Evolutionary conservation across 35 echinoderm and acorn worm genomes (phyloP), one percentile per base, ranked within the genome.

Genomic region (Patiria miniata): DNA sequence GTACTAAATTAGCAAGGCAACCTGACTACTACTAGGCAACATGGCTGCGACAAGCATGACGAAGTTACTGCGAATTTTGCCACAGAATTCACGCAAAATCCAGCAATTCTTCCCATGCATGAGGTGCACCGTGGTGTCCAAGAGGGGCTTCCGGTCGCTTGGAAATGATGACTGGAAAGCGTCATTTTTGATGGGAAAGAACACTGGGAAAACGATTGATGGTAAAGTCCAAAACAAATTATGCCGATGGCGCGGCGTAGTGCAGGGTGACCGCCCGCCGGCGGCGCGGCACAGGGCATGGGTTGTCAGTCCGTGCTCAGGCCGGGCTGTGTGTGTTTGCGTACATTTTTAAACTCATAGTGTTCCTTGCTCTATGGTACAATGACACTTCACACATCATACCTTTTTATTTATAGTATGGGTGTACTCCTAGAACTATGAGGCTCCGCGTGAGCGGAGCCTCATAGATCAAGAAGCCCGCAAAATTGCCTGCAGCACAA

Each of bases 1-100:
- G 42, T 47, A 12, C 4, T 47, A 47, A 47, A 47, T 6, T 12
- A 47, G 42, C 42, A 47, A 12, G 42, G 42, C 4, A 4, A 47
- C 12, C 42, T 47, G 42, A 47, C 42, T 47, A 47, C 42, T 47
- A 47, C 42, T 12, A 12, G 12, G 42, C 4, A 47, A 47, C 42
- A 47, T 47, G 42, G 42, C 42, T 47, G 42, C 42, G 42, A 47
- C 65, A 73, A 73, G 65, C 65, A 73, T 73, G 65, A 34, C 65
- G 65, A 73, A 26, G 1, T 26, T 16, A 9, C 26, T 73, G 22
- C 65, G 65, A 73, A 32, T 73, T 73, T 34, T 73, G 29, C 65
- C 65, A 9, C 26, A 34, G 34, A 73, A 73, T 34, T 73, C 34
- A 12, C 65, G 34, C 65, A 73, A 10, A 10, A 32, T 73, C 26